Base-by-base conservation (phyloP, 2,113 vertebrate species). In the Microtus pennsylvanicus region DNA sequence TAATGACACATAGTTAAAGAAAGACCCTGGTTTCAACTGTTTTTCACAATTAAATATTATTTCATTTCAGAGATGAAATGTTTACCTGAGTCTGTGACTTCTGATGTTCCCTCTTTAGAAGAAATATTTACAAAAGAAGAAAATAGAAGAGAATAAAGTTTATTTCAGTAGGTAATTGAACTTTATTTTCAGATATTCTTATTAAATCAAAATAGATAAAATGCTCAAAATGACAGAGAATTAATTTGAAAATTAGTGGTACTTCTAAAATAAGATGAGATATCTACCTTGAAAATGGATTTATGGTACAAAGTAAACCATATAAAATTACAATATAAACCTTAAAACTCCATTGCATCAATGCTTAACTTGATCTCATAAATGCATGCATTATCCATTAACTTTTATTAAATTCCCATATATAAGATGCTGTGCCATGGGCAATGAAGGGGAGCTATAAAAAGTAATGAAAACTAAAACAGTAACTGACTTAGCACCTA, bases 61-160 rank as follows among this genome's bases (percentile, higher is more conserved):
- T 0, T 85, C 1, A 14, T 94, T 6, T 61, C 42, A 55, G 19
- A 83, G 47, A 83, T 19, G 5, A 83, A 76, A 50, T 89, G 88
- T 93, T 98, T 98, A 98, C 98, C 98, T 98, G 98, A 70, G 96
- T 91, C 80, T 97, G 77, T 88, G 16, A 87, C 96, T 97, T 98
- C 97, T 93, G 94, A 26, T 93, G 88, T 93, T 96, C 78, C 65
- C 26, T 98, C 98, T 98, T 96, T 92, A 95, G 75, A 5, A 77
- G 96, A 95, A 26, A 96, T 17, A 76, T 69, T n/a, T n/a, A 87
- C 90, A 85, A 83, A 63, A 58, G 0, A 0, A 98, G 69, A 97
- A 90, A 74, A 80, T 12, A 65, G 83, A 83, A 30, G 13, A 63
- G 14, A 87, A 33, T 33, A 78, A 1, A 65, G 72, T 67, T 55